Evolutionary conservation across 2,888 invertebrate species (phyloP).

Genomic region (Dione vanillae): DNA sequence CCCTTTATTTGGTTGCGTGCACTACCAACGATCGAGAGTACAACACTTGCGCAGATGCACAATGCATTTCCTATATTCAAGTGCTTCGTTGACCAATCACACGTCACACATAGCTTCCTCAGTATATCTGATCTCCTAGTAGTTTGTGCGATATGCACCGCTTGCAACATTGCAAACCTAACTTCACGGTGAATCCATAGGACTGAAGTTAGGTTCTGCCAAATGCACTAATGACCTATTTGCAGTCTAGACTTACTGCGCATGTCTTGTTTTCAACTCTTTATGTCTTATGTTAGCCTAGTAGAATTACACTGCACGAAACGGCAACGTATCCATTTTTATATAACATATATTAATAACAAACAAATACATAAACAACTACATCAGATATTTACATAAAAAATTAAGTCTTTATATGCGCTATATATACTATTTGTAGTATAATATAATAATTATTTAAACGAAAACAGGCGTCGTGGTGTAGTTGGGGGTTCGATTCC

Average conservation of each 20-base stretch:
- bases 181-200: constrained; percentile 38
- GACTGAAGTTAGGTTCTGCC: constrained; percentile 45
- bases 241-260: constrained; percentile 46
- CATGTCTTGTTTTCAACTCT: constrained; percentile 45
- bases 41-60: constrained; percentile 51
- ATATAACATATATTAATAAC: too few relatives aligned
- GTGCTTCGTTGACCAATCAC: constrained; percentile 43
- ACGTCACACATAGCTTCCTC: constrained; percentile 42
- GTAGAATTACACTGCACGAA: constrained; percentile 37
- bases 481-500: too few relatives aligned
- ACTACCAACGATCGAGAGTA: constrained; percentile 35
- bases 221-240: constrained; percentile 45
- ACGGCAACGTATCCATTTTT: constrained; percentile 23
- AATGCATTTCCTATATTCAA: constrained; percentile 50
- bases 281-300: constrained; percentile 38
- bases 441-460: too few relatives aligned
- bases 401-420: too few relatives aligned
- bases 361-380: too few relatives aligned
- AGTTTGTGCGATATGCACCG: constrained; percentile 50
- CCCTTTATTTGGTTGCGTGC: constrained; percentile 15
- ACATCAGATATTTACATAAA: too few relatives aligned
- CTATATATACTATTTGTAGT: too few relatives aligned
- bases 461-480: too few relatives aligned
- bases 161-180: constrained; percentile 33
- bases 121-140: constrained; percentile 52